Evolutionary conservation across 1,140 invertebrate species (phyloP).

Genomic region (Paralvinella palmiformis): DNA sequence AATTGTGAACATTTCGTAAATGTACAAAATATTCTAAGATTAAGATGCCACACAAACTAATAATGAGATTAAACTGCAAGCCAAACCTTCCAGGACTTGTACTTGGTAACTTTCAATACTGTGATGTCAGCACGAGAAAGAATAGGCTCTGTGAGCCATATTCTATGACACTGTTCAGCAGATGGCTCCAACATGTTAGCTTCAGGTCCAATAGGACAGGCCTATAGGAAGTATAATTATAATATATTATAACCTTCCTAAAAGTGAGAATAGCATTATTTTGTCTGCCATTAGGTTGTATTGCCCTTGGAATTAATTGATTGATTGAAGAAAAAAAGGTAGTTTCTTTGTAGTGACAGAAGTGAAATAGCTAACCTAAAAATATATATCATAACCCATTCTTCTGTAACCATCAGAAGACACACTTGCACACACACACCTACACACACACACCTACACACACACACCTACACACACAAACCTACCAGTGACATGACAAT

Average conservation of each 20-base stretch:
- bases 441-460: no score
- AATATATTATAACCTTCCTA: no score
- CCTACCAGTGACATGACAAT: constrained; percentile 93
- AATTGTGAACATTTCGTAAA: neutral
- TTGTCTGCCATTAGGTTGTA: no score
- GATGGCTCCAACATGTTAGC: constrained; percentile 89
- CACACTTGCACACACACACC: no score
- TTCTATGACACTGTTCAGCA: constrained; percentile 79
- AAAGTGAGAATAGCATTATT: no score
- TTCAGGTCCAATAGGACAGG: constrained; percentile 69
- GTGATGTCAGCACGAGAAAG: constrained; percentile 85
- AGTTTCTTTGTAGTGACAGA: neutral
- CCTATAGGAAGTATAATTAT: no score
- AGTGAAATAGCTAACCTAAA: neutral
- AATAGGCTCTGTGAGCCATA: constrained; percentile 92
- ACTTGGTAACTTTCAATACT: constrained; percentile 74
- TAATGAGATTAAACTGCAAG: no score
- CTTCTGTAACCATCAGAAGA: no score
- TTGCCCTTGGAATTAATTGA: no score
- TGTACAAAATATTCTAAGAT: neutral
- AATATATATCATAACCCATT: no score
- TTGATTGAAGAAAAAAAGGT: no score
- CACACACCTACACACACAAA: no score
- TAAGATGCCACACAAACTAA: neutral
- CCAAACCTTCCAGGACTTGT: constrained; percentile 81